These are phyloP conservation scores for Colletes gigas DNA, from an alignment of 1,140 invertebrate genomes.

Conservation along the genomic window DNA sequence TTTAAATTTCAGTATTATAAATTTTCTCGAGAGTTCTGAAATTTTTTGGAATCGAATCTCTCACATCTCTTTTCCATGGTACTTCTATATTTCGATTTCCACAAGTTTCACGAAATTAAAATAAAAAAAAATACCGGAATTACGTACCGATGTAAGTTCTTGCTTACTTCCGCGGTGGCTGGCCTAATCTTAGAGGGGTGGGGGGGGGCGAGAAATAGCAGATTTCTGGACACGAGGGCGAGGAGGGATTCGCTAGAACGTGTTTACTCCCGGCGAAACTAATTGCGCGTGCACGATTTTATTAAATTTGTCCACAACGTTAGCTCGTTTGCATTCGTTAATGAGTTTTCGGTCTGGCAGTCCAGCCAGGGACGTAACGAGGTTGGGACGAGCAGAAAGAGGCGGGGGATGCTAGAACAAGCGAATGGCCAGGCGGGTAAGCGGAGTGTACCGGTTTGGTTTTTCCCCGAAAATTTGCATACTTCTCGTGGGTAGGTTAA, in stretches of 20 bases:
- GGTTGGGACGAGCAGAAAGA: slow-evolving; percentile 52
- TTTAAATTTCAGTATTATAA: too few species aligned
- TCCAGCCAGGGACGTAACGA: slow-evolving; percentile 61
- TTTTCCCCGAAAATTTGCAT: slow-evolving; percentile 64
- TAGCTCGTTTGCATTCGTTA: slow-evolving; percentile 79
- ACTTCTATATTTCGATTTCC: too few species aligned
- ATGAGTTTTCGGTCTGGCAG: slow-evolving; percentile 76
- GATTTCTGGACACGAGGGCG: slow-evolving; percentile 49
- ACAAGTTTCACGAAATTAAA: too few species aligned
- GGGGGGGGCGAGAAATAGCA: slow-evolving; percentile 59
- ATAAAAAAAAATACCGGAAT: too few species aligned
- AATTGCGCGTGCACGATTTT: slow-evolving; percentile 78
- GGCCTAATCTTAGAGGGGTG: background rate
- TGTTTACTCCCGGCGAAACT: slow-evolving; percentile 72
- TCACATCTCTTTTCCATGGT: too few species aligned
- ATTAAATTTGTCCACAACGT: slow-evolving; percentile 79
- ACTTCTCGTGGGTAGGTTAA: slow-evolving; percentile 61
- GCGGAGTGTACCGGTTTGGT: slow-evolving; percentile 58
- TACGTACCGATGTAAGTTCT: too few species aligned
- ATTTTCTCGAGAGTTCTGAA: too few species aligned
- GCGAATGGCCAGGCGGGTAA: slow-evolving; percentile 43
- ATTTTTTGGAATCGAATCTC: too few species aligned
- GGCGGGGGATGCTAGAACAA: slow-evolving; percentile 47
- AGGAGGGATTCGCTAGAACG: slow-evolving; percentile 47
- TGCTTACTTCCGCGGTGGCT: background rate